Evolutionary conservation across 2,113 vertebrate genomes (phyloP).

Genomic region (Albula glossodonta): DNA sequence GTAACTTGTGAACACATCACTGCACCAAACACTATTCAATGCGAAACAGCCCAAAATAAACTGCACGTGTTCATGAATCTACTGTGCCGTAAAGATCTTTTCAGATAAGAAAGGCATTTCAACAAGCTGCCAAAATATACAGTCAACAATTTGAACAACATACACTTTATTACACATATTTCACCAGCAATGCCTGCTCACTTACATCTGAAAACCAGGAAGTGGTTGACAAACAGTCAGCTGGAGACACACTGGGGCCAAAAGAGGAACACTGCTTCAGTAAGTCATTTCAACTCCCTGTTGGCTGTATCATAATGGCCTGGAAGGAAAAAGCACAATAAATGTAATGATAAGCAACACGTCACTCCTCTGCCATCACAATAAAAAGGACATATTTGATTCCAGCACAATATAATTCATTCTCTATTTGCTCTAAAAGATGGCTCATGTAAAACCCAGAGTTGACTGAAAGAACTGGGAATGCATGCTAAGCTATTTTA

Average conservation of each 20-base stretch:
- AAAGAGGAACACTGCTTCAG: conserved; percentile 44
- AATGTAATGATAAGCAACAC: no score
- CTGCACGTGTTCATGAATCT: background rate
- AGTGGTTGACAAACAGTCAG: background rate
- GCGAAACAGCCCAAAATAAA: background rate
- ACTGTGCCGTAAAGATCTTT: background rate
- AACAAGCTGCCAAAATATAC: background rate
- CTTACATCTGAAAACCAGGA: background rate
- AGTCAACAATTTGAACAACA: background rate
- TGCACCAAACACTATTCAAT: background rate
- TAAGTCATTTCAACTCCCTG: conserved; percentile 15
- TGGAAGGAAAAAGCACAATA: background rate
- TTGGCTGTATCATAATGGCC: conserved; percentile 7
- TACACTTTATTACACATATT: background rate
- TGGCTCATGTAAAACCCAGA: background rate
- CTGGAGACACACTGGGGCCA: background rate
- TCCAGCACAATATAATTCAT: background rate
- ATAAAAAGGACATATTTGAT: background rate
- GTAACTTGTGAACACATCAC: background rate
- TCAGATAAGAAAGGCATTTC: background rate
- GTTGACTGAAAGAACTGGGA: background rate
- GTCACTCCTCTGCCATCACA: background rate
- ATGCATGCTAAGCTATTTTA: background rate
- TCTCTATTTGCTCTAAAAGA: background rate
- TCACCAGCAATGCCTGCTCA: background rate